Evolutionary conservation across 2,113 vertebrate species (phyloP).

Genomic region (Morone chrysops): DNA sequence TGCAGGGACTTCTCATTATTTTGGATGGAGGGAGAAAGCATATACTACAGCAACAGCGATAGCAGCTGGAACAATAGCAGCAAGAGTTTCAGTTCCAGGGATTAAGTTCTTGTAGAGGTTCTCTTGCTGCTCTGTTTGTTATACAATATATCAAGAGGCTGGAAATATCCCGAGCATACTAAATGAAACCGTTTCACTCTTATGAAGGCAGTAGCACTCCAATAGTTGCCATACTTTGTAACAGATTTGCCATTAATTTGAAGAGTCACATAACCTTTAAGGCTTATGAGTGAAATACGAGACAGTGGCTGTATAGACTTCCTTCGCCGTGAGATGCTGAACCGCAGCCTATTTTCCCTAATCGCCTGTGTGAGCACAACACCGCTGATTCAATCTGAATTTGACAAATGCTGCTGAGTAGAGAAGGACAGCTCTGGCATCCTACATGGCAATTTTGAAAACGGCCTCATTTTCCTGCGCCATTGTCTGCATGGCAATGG

Average conservation of each 20-base stretch:
- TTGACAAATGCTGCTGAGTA: conserved; percentile 77
- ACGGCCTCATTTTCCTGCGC: conserved; percentile 68
- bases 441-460: conserved; percentile 75
- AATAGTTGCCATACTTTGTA: conserved; percentile 35
- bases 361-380: conserved; percentile 65
- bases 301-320: conserved; percentile 41
- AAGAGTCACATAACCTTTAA: conserved; percentile 62
- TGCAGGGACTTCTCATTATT: conserved; percentile 72
- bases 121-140: conserved; percentile 72
- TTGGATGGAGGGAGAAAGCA: conserved; percentile 36
- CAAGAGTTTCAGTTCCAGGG: conserved; percentile 72
- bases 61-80: conserved; percentile 64
- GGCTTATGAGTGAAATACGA: conserved; percentile 53
- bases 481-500: conserved; percentile 73
- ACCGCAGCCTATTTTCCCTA: conserved; percentile 61
- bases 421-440: conserved; percentile 65
- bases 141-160: conserved; percentile 58
- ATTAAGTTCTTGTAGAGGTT: conserved; percentile 65
- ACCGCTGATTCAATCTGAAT: conserved; percentile 74
- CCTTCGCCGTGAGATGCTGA: conserved; percentile 35
- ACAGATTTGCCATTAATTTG: conserved; percentile 65
- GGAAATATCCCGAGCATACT: conserved; percentile 51
- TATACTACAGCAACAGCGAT: conserved; percentile 26
- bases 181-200: conserved; percentile 42
- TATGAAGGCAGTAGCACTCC: conserved; percentile 31